phyloP scores from a whole-genome alignment of 2,797 vertebrate species.

The Acanthiza pusilla region DNA sequence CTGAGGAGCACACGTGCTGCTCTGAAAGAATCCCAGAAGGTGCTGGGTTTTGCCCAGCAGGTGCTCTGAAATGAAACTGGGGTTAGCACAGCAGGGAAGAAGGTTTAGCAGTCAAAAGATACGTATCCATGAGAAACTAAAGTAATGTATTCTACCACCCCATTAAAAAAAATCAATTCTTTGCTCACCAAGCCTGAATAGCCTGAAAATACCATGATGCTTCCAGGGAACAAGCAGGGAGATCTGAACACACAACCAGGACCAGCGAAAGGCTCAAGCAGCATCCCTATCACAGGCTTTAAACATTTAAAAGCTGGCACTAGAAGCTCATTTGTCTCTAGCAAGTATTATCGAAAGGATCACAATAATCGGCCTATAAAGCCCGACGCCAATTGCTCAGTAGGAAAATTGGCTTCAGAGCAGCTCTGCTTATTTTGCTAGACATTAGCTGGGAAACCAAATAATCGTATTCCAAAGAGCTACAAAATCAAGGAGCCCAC shows the following conservation, averaged over 20 bases:
- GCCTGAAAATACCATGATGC: not conserved
- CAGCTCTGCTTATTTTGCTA: not conserved
- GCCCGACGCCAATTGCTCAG: not conserved
- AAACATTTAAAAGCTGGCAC: not conserved
- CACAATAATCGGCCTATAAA: slow-evolving; percentile 7
- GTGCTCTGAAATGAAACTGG: not conserved
- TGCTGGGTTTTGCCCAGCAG: not conserved
- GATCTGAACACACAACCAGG: not conserved
- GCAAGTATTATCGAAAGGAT: not conserved
- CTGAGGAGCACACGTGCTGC: not conserved
- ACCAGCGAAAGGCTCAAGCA: not conserved
- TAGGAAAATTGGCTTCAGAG: slow-evolving; percentile 27
- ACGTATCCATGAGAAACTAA: not conserved
- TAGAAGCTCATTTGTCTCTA: not conserved
- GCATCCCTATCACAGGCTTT: not conserved
- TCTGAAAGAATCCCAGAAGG: not conserved
- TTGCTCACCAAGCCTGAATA: not conserved
- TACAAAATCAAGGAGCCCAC: not conserved
- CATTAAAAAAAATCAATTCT: not conserved
- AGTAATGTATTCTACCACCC: not conserved
- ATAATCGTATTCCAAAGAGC: not conserved
- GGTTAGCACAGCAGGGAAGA: not conserved
- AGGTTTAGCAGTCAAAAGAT: not conserved
- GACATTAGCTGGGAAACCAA: slow-evolving; percentile 33
- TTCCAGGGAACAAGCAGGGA: not conserved